phyloP scores from a whole-genome alignment of 1,140 invertebrate species.

The Caenorhabditis elegans region DNA sequence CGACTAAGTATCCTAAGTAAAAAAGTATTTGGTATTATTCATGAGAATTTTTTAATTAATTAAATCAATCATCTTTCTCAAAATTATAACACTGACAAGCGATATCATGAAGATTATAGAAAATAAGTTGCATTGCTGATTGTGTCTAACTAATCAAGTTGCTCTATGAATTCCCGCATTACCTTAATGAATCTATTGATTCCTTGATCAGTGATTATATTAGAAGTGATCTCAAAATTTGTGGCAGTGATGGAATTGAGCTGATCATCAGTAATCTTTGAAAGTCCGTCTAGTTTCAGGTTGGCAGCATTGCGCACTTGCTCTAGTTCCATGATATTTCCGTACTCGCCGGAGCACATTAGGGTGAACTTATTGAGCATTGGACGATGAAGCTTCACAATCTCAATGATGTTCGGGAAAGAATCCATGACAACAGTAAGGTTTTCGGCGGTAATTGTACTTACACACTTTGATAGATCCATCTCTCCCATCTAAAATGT shows the following conservation, averaged over 20 bases:
- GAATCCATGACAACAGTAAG: not conserved
- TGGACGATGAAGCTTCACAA: not conserved
- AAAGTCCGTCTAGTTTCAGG: not conserved
- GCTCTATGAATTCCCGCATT: too few relatives aligned
- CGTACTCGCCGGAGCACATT: not conserved
- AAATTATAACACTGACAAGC: too few relatives aligned
- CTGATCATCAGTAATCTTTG: not conserved
- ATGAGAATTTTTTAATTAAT: too few relatives aligned
- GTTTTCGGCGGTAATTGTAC: not conserved
- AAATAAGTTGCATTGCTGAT: too few relatives aligned
- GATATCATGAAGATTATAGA: too few relatives aligned
- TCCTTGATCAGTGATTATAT: not conserved
- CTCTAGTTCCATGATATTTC: not conserved
- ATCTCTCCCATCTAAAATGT: not conserved
- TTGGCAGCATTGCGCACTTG: not conserved
- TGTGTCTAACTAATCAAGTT: too few relatives aligned
- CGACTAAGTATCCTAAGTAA: too few relatives aligned
- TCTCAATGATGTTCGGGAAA: not conserved
- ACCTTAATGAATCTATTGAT: not conserved
- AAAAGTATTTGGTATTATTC: too few relatives aligned
- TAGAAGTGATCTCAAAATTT: not conserved
- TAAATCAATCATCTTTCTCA: too few relatives aligned
- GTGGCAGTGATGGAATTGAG: not conserved
- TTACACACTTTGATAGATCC: not conserved
- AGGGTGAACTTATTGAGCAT: not conserved